Evolutionary conservation across 1,140 invertebrate species (phyloP), one percentile per base, ranked within the genome.

Genomic region (Copidosoma floridanum): DNA sequence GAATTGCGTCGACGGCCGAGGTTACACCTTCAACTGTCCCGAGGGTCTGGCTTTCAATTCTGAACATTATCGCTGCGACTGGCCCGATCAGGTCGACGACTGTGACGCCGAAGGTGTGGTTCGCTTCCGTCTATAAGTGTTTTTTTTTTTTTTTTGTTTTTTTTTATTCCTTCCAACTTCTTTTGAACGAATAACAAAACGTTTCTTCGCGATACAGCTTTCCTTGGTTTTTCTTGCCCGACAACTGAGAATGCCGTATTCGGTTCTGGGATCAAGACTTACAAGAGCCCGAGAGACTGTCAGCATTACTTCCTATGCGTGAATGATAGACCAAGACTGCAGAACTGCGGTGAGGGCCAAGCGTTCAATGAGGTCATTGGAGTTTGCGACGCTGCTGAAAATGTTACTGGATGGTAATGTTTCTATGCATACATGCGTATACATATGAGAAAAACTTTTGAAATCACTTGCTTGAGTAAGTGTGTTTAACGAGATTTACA

Each of bases 1-100:
- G 77, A 93, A 90, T 67, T 95, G 93, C 69, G 90, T 88, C 0
- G 85, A 86, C 40, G 93, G 93, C 10, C 79, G 82, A 1, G 85
- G 83, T 6, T 86, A 84, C 65, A 71, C 84, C 10, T 85, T 84
- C 67, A 82, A 85, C 14, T 94, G 92, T 71, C 89, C 90, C 0
- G 91, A 93, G 73, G 93, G 93, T 18, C 78, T 96, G 14, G 91
- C 93, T 6, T 95, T 92, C 75, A 91, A 90, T 71, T 79, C 86
- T 7, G 84, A 87, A 44, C 86, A 78, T 2, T 90, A 91, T 66
- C 84, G 88, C 32, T 94, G 93, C 71, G 91, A 94, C 63, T 95
- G 92, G 92, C 91, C 91, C 1, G 92, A 93, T 79, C 83, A 89
- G 65, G 91, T 90, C 2, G 69, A 81, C 1, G 85, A 87, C 50